Evolutionary conservation across 2,113 vertebrate species (phyloP).

Genomic region (Anolis sagrei): DNA sequence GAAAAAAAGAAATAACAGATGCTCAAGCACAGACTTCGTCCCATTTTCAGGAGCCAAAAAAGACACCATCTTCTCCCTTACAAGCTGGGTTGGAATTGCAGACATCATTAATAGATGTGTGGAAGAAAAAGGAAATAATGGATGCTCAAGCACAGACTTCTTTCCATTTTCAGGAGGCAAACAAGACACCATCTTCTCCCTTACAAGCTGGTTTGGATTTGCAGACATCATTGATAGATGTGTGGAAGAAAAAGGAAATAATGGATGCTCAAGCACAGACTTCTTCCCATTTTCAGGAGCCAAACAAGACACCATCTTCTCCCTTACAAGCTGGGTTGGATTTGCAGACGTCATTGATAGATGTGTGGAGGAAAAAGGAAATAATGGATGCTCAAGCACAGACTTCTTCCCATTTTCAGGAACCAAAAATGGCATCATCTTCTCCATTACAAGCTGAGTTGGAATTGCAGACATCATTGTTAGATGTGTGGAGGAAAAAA

Average conservation of each 20-base stretch:
- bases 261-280: not conserved
- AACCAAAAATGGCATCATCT: not conserved
- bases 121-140: not conserved
- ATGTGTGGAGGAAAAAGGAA: not conserved
- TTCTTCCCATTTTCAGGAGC: not conserved
- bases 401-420: not conserved
- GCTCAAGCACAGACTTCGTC: too few species aligned
- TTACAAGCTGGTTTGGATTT: not conserved
- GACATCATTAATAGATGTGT: not conserved
- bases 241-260: not conserved
- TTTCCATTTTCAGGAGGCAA: not conserved
- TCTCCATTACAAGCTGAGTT: accelerated
- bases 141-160: constrained; percentile 2
- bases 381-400: not conserved
- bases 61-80: accelerated
- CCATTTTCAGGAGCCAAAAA: too few species aligned
- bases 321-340: accelerated
- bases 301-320: not conserved
- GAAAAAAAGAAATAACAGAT: too few species aligned
- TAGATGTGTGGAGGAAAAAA: too few species aligned
- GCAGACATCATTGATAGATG: not conserved
- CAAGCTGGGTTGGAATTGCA: not conserved
- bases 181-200: not conserved
- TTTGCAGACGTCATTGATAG: not conserved
- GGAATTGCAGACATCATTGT: not conserved